Base-by-base conservation (phyloP, 1,140 invertebrate species). In the Drosophila baimaii region DNA sequence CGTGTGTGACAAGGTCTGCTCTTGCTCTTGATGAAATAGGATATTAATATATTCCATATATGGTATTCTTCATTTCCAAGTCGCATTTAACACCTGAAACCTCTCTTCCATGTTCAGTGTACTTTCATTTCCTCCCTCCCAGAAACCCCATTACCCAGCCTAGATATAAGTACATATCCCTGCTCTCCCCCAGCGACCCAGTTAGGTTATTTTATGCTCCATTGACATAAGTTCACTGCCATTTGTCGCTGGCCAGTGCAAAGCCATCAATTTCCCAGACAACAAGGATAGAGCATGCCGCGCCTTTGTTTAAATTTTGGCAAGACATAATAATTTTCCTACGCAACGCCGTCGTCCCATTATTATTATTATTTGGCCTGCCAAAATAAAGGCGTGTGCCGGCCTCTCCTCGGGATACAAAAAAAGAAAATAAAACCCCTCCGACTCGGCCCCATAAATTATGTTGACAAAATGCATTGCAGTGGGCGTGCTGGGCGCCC, bases 221-320 rank as follows among this genome's bases (percentile, higher is more conserved):
- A 61, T 72, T 46, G 46, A 17, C 37, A 62, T 46, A 51, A 73
- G 79, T 82, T 81, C 52, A 82, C 71, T 73, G 73, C 44, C 77
- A 63, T 73, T 58, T 66, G 25, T 57, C 41, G 51, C 43, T 35
- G 58, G 44, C 43, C 59, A 41, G 35, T 43, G 51, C 35, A 39
- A 76, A 66, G 77, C 77, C 46, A 78, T 82, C 69, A 74, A 78
- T 82, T 82, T 66, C 31, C 35, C 23, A 68, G 41, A 55, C 37
- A 66, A 72, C 44, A 56, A 66, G 62, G 62, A 59, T 51, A 72
- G 31, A 35, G 19, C 19, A n/a, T n/a, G 79, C 55, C 55, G 54
- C 55, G 62, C 44, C 79, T 76, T 85, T 85, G 83, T 82, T 88
- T 65, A 79, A 85, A 76, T 85, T 85, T 85, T 82, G 82, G 82